A percentile compares a stretch with the other conserved stretches of the same genome.
Evolutionary conservation across 1,140 invertebrate species (phyloP).

Genomic region (Drosophila arizonae): DNA sequence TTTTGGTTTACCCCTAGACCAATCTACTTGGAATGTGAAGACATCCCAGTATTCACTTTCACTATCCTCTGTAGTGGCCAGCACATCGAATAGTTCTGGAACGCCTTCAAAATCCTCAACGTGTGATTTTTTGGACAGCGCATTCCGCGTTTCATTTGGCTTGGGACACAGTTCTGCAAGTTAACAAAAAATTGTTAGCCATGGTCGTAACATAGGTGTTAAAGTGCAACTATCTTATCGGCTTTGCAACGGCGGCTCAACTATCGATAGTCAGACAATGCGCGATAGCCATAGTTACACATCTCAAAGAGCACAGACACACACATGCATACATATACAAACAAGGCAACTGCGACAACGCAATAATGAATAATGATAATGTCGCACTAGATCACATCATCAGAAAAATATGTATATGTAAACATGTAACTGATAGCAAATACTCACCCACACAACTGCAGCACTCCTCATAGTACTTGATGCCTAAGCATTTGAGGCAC

Average conservation of each 20-base stretch:
- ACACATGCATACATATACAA: conserved; percentile 30
- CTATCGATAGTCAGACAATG: conserved; percentile 55
- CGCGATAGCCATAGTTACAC: conserved; percentile 12
- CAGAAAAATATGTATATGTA: conserved; percentile 14
- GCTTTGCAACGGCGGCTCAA: conserved; percentile 44
- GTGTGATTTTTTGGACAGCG: conserved; percentile 91
- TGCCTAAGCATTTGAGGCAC: conserved; percentile 94
- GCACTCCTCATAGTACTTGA: conserved; percentile 95
- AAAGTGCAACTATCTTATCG: conserved; percentile 11
- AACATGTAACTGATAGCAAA: conserved; percentile 1
- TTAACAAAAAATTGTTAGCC: conserved; percentile 13
- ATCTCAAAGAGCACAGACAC: conserved; percentile 28
- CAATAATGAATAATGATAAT: conserved; percentile 54
- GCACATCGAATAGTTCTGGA: conserved; percentile 91
- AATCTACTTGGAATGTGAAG: conserved; percentile 91
- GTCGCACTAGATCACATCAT: conserved; percentile 63
- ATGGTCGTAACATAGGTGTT: conserved; percentile 9
- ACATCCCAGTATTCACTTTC: conserved; percentile 86
- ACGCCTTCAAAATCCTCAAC: conserved; percentile 93
- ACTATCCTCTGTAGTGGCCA: conserved; percentile 87
- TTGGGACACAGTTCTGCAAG: conserved; percentile 93
- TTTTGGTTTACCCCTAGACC: conserved; percentile 69
- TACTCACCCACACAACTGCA: conserved; percentile 92
- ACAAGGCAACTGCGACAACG: conserved; percentile 43
- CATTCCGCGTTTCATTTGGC: conserved; percentile 88